Evolutionary conservation across 1,140 invertebrate species (phyloP), one percentile per base, ranked within the genome.

Genomic region (Eufriesea mexicana): DNA sequence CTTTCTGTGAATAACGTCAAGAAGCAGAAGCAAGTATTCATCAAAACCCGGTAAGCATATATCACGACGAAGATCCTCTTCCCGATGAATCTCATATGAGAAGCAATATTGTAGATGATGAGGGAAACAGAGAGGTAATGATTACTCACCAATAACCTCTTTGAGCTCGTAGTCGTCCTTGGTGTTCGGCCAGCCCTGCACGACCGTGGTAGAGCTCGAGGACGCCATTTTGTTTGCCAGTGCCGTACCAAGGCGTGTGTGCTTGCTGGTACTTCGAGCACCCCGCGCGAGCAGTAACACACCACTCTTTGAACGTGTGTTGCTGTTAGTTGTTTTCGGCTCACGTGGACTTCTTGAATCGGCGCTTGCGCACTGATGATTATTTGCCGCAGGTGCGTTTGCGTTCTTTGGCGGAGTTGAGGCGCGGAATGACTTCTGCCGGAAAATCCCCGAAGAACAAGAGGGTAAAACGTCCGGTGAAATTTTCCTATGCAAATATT

Each of bases 101-200:
- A 12, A n/a, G 10, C 12, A 6, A 16, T 4, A 18, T 71, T 10
- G 8, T 25, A 4, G 28, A 16, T 14, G 23, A 49, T 1, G 28
- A 42, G 16, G 14, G 25, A 62, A 64, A n/a, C 62, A 18, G 5
- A 2, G 4, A 25, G 25, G 35, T 25, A 59, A 66, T 61, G 54
- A 45, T 78, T 89, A 89, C 95, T 96, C 95, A 97, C 98, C 98
- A 90, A 99, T 99, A 90, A 99, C 97, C 95, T 99, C 98, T 90
- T 97, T 96, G 80, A 99, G 95, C 94, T 99, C 98, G 95, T 99
- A 99, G 92, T 98, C 98, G 91, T 99, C 97, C 94, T 98, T 97
- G 89, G 96, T 96, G 95, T 98, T 99, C 78, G 98, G 97, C 98
- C 98, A 99, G 84, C 96, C 96, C 88, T 93, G 92, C 89, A 95